These are phyloP conservation scores for Eustalomyia histrio DNA, from an alignment of 2,888 invertebrate species.

Conservation along the genomic window DNA sequence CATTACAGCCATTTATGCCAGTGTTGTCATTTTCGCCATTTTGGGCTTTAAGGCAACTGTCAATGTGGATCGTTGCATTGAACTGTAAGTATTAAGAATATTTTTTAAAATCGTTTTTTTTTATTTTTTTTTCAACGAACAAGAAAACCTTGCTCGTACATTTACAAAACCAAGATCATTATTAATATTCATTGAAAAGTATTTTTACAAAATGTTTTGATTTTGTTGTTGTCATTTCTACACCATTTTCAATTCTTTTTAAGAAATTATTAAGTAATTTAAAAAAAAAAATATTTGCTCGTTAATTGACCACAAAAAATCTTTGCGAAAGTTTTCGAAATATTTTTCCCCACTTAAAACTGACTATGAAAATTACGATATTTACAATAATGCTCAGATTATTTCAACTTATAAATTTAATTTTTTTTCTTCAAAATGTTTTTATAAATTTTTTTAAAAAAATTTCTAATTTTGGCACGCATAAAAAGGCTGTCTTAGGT, in stretches of 20 bases:
- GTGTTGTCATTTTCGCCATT: constrained; percentile 96
- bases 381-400: no score
- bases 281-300: no score
- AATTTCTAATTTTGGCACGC: no score
- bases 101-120: no score
- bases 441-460: no score
- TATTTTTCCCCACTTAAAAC: no score
- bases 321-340: no score
- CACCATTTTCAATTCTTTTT: constrained; percentile 1
- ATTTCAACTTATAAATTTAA: no score
- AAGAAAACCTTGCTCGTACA: not conserved
- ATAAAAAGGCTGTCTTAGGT: no score
- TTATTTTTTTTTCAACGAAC: not conserved
- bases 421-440: no score
- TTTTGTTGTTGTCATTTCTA: not conserved
- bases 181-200: constrained; percentile 4
- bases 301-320: no score
- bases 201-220: not conserved
- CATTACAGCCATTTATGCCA: constrained; percentile 95
- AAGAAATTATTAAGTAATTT: not conserved
- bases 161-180: constrained; percentile 46
- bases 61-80: constrained; percentile 91
- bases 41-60: constrained; percentile 97
- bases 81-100: constrained; percentile 81
- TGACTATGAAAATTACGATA: no score